Conservation (phyloP, 2,888 invertebrate species). For the Elaeidobius kamerunicus region DNA sequence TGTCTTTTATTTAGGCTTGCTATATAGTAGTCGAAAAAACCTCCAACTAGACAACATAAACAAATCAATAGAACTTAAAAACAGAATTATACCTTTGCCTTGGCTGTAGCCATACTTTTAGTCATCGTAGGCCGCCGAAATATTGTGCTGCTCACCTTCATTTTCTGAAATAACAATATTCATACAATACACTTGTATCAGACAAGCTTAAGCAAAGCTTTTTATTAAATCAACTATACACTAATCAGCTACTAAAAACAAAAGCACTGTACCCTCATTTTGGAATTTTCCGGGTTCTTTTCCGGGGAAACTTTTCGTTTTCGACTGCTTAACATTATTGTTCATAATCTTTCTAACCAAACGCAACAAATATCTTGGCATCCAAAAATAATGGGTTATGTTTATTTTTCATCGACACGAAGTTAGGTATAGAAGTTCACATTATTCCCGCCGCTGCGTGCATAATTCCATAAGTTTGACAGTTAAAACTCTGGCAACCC, state of each 20-base stretch:
- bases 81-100: too few species aligned
- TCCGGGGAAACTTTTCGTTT: conserved; percentile 15
- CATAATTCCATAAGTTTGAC: too few species aligned
- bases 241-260: background rate
- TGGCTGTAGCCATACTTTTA: conserved; percentile 5
- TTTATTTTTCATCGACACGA: conserved; percentile 11
- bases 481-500: too few species aligned
- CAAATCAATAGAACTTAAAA: too few species aligned
- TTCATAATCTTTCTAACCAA: conserved; percentile 6
- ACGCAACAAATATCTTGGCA: conserved; percentile 14
- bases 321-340: conserved; percentile 15
- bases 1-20: background rate
- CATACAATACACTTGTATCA: too few species aligned
- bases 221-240: background rate
- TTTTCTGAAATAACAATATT: conserved; percentile 16
- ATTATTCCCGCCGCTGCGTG: too few species aligned
- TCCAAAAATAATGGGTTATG: conserved; percentile 14
- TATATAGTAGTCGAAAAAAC: background rate
- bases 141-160: conserved; percentile 14
- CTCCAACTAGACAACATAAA: too few species aligned
- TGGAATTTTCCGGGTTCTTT: conserved; percentile 5
- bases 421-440: too few species aligned
- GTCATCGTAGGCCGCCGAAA: conserved; percentile 10
- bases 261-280: background rate
- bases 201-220: background rate